Base-by-base conservation (phyloP, 2,113 vertebrate species). In the Apodemus speciosus region DNA sequence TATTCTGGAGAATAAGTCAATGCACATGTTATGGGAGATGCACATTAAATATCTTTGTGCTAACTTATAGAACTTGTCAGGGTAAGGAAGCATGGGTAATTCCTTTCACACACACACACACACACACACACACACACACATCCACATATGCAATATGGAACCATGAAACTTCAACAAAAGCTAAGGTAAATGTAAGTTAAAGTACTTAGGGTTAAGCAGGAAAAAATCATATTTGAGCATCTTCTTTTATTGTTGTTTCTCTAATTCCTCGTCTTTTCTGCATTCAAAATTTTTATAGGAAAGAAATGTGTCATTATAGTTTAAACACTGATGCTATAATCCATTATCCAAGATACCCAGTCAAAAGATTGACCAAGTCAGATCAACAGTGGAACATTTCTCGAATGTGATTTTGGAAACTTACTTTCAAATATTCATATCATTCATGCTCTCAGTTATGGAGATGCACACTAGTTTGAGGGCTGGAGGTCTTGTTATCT, bases 151-250 rank as follows among this genome's bases (percentile, higher is more conserved):
- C 62, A 64, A 64, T 68, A 38, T 68, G 25, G 21, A 21, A 23
- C 27, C 25, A 83, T 27, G 58, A n/a, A 10, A 83, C 76, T 95
- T 94, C 51, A 83, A 77, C 15, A 46, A 93, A 85, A 49, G 5
- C 1, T 64, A 73, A 87, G 2, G 10, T 93, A 83, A 10, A 58
- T 83, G 23, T n/a, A 66, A 15, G 6, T 49, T 94, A 23, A 3
- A 20, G 5, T 35, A 79, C 10, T 87, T 68, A 89, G 30, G 30
- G 18, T 66, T 94, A 91, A 83, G 9, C 1, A 53, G n/a, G 69
- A 40, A 90, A n/a, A 46, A 53, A n/a, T 91, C 58, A 88, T 20
- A n/a, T 20, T 85, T 93, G 87, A 80, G 64, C 18, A 58, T 69
- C 69, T 38, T 66, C 38, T 62, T 92, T 68, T 35, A 43, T 64